phyloP scores from a whole-genome alignment of 2,113 vertebrate species.

The Cyphomyrus plagiostoma region DNA sequence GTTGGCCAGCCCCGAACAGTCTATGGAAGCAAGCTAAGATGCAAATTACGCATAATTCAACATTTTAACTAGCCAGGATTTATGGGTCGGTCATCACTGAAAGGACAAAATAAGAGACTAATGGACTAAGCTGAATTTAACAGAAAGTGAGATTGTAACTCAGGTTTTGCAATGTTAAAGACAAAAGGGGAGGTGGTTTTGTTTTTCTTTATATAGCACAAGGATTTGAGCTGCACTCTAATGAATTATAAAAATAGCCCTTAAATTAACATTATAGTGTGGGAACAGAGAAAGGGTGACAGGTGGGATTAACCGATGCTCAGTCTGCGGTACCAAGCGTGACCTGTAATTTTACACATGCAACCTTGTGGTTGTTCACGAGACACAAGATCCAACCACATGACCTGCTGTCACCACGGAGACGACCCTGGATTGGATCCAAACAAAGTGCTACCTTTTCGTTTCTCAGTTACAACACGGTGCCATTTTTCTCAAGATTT shows the following conservation, averaged over 20 bases:
- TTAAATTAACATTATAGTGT: neutral
- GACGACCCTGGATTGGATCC: neutral
- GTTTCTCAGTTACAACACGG: neutral
- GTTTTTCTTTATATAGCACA: neutral
- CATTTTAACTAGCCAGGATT: neutral
- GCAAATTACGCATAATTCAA: neutral
- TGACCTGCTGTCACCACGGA: neutral
- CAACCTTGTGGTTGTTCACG: neutral
- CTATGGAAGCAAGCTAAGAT: neutral
- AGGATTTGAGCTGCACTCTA: neutral
- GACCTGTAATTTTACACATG: neutral
- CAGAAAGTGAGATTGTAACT: neutral
- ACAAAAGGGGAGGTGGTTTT: neutral
- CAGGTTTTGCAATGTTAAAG: neutral
- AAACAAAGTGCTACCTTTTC: neutral
- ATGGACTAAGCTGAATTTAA: neutral
- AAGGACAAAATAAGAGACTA: neutral
- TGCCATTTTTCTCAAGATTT: neutral
- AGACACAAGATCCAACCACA: neutral
- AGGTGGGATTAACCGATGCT: neutral
- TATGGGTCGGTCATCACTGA: neutral
- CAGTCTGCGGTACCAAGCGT: neutral
- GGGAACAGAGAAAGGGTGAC: neutral
- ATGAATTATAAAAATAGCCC: conserved; percentile 10
- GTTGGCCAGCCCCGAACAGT: no score